A percentile compares a stretch with the other conserved stretches of the same genome.
These are phyloP conservation scores for Oostethus manadensis DNA, from an alignment of 2,113 vertebrate species.

Conservation along the genomic window DNA sequence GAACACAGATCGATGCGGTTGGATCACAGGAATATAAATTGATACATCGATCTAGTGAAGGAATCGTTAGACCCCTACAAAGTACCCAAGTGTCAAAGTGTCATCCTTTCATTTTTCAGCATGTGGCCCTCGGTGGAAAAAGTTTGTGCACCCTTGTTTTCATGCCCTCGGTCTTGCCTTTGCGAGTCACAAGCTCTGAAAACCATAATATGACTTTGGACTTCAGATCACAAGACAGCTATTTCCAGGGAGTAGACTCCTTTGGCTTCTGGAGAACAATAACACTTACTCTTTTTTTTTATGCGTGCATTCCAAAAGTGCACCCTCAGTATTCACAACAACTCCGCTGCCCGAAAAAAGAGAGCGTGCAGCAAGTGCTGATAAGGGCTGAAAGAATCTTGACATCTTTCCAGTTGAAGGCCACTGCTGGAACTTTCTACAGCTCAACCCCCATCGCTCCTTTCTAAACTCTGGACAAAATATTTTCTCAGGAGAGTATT, in stretches of 20 bases:
- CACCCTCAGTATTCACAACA: slow-evolving; percentile 29
- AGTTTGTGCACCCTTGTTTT: too few relatives aligned
- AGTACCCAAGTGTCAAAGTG: too few relatives aligned
- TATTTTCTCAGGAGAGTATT: slow-evolving; percentile 37
- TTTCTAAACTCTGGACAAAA: slow-evolving; percentile 29
- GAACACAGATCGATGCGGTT: too few relatives aligned
- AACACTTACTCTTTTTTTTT: background rate
- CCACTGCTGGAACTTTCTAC: slow-evolving; percentile 1
- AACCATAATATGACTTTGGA: slow-evolving; percentile 39
- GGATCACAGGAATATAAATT: too few relatives aligned
- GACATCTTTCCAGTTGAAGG: slow-evolving; percentile 31
- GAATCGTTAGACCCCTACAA: too few relatives aligned
- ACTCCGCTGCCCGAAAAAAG: slow-evolving; percentile 18
- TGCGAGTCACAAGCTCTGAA: slow-evolving; percentile 19
- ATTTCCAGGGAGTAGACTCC: background rate
- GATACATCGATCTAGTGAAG: too few relatives aligned
- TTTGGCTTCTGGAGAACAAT: background rate
- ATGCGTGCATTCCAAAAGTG: background rate
- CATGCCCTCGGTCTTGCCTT: slow-evolving; percentile 2
- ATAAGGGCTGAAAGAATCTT: slow-evolving; percentile 17
- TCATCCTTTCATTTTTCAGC: too few relatives aligned
- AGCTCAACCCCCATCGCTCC: slow-evolving; percentile 1
- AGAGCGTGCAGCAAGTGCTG: slow-evolving; percentile 10
- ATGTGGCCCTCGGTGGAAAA: too few relatives aligned
- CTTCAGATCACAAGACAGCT: slow-evolving; percentile 21